Evolutionary conservation across 2,888 invertebrate species (phyloP).

Genomic region (Chaetogeoica ovagalla): DNA sequence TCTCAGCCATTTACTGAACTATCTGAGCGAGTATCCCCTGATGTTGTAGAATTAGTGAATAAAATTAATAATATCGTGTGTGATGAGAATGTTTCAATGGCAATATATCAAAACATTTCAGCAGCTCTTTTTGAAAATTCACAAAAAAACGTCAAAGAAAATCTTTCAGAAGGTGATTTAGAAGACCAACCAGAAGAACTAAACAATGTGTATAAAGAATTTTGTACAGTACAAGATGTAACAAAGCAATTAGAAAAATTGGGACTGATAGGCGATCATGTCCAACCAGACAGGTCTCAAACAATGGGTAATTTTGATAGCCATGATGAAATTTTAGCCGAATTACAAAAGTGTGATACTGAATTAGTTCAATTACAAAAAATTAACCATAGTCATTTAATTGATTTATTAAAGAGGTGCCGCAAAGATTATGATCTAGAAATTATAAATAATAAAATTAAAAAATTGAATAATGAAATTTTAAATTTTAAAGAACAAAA

Average conservation of each 20-base stretch:
- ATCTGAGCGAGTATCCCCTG: not conserved
- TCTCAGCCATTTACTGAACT: not conserved
- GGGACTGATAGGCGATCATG: not conserved
- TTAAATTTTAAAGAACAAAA: not conserved
- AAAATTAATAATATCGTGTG: not conserved
- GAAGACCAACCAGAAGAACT: not conserved
- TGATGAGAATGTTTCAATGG: conserved; percentile 66
- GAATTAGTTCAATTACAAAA: conserved; percentile 76
- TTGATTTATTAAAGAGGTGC: conserved; percentile 69
- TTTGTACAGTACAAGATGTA: not conserved
- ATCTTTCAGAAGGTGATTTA: not conserved
- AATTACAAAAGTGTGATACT: conserved; percentile 84
- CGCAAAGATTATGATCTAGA: conserved; percentile 79
- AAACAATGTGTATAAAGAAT: not conserved
- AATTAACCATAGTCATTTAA: conserved; percentile 77
- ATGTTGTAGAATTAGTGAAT: not conserved
- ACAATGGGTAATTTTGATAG: conserved; percentile 58
- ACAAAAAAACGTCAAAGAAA: conserved; percentile 55
- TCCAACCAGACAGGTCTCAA: not conserved
- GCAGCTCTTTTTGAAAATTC: conserved; percentile 84
- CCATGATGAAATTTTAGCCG: conserved; percentile 84
- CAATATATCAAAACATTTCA: conserved; percentile 84
- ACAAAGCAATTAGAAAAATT: conserved; percentile 13
- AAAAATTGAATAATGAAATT: conserved; percentile 71
- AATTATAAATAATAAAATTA: conserved; percentile 74